A percentile compares a stretch with the other conserved stretches of the same genome.
These are phyloP conservation scores for Geopemphigus sp. DNA, from an alignment of 1,140 invertebrate species.

Conservation along the genomic window DNA sequence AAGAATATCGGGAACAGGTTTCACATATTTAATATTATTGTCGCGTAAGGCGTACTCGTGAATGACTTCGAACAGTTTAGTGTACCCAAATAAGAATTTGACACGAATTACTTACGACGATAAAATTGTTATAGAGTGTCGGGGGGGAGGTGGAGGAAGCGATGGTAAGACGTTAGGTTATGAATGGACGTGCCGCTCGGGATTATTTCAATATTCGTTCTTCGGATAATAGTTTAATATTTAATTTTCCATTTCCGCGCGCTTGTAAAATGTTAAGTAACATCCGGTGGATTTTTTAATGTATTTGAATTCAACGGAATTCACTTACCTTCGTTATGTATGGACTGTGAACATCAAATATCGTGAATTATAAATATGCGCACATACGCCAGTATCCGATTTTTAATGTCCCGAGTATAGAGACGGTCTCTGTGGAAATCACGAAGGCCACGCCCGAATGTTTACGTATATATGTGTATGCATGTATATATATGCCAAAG, in stretches of 20 bases:
- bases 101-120: no score
- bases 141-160: no score
- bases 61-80: no score
- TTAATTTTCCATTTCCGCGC: no score
- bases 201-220: not conserved
- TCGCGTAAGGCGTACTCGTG: no score
- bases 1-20: no score
- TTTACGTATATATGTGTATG: not conserved
- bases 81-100: no score
- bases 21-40: no score
- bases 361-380: constrained; percentile 17
- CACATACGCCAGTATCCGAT: not conserved
- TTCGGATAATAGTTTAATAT: no score
- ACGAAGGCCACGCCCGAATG: not conserved
- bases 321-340: not conserved
- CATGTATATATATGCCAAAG: not conserved
- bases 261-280: not conserved
- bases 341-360: not conserved
- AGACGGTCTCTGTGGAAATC: constrained; percentile 40
- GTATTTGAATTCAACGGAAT: not conserved
- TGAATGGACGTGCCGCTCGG: no score
- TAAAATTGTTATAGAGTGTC: no score
- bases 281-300: not conserved
- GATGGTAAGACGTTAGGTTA: no score
- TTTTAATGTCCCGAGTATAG: not conserved